A percentile compares a stretch with the other conserved stretches of the same genome.
Conservation (phyloP, 1,140 invertebrate genomes). For the Brachionus sp. region DNA sequence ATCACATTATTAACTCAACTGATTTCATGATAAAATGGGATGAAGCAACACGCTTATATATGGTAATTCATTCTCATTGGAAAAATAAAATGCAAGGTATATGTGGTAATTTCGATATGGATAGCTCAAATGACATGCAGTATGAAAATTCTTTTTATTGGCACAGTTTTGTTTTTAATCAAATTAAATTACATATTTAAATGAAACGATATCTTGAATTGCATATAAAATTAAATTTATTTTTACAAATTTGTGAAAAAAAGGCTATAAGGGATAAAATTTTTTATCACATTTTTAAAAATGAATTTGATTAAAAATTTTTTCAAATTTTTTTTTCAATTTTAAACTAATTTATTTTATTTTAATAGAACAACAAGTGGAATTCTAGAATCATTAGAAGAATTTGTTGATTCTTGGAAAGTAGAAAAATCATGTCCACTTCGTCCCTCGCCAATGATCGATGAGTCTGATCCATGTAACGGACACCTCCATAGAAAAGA, state of each 20-base stretch:
- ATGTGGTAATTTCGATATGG: conserved; percentile 83
- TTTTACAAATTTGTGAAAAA: too few relatives aligned
- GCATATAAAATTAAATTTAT: too few relatives aligned
- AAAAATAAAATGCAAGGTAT: conserved; percentile 70
- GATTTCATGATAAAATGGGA: conserved; percentile 82
- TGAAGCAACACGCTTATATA: conserved; percentile 63
- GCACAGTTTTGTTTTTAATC: too few relatives aligned
- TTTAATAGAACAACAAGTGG: conserved; percentile 9
- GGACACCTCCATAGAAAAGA: conserved; percentile 33
- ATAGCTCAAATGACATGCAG: conserved; percentile 69
- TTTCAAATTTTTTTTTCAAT: not conserved
- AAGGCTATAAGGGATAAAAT: too few relatives aligned
- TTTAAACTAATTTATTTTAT: not conserved
- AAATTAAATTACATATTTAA: too few relatives aligned
- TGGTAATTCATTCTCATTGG: conserved; percentile 10
- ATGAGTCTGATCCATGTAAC: conserved; percentile 36
- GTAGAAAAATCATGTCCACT: conserved; percentile 41
- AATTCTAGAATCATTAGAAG: not conserved
- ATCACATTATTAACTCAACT: conserved; percentile 73
- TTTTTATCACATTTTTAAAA: too few relatives aligned
- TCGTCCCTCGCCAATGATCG: not conserved
- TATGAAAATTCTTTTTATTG: not conserved
- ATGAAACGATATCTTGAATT: too few relatives aligned
- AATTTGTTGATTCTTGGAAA: conserved; percentile 46
- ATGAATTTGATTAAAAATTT: not conserved